These are phyloP conservation scores for Lapara coniferarum DNA, from an alignment of 2,888 invertebrate genomes.

Conservation along the genomic window DNA sequence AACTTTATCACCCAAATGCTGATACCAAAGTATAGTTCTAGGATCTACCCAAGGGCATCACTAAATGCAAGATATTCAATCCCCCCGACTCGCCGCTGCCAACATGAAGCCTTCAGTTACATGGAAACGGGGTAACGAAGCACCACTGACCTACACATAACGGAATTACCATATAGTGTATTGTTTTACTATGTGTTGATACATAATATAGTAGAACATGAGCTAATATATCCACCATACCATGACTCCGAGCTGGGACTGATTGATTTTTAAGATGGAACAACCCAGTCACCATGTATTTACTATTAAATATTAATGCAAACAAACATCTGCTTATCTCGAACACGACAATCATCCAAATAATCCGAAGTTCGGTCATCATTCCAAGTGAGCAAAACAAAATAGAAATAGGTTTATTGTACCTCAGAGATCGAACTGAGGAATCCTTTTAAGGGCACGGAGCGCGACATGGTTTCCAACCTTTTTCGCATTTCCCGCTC, in stretches of 20 bases:
- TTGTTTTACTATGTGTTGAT: not conserved
- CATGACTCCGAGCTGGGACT: no score
- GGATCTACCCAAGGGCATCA: not conserved
- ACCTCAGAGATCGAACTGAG: constrained; percentile 59
- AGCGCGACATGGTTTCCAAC: constrained; percentile 59
- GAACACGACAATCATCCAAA: constrained; percentile 31
- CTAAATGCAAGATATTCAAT: constrained; percentile 49
- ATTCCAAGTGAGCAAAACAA: constrained; percentile 58
- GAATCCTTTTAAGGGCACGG: constrained; percentile 59
- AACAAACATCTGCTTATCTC: not conserved
- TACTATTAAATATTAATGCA: no score
- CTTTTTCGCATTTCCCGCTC: constrained; percentile 42
- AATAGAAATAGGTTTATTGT: constrained; percentile 65
- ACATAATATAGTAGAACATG: no score
- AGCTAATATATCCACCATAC: no score
- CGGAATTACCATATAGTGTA: constrained; percentile 22
- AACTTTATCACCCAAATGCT: no score
- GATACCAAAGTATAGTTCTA: not conserved
- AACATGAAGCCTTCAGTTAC: constrained; percentile 39
- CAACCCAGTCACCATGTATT: no score
- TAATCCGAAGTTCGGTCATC: constrained; percentile 42
- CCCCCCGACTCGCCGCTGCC: constrained; percentile 44
- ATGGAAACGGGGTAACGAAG: constrained; percentile 51
- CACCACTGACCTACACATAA: constrained; percentile 37
- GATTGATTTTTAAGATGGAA: no score